phyloP scores from a whole-genome alignment of 1,140 invertebrate species.

The Catajapyx aquilonaris region DNA sequence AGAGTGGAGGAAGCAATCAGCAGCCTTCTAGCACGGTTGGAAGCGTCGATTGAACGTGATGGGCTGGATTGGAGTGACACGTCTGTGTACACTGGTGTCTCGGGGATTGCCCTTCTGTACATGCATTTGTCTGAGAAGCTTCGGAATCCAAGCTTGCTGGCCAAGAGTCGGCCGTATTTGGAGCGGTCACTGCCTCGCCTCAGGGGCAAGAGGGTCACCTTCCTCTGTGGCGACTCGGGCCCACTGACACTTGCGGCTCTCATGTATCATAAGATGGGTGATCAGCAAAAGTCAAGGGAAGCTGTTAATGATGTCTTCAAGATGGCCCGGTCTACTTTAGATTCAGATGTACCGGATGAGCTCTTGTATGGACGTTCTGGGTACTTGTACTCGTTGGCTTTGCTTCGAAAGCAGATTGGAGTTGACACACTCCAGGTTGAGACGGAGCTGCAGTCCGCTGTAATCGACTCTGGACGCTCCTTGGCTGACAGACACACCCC shows the following conservation, averaged over 20 bases:
- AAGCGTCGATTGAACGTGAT: too few species aligned
- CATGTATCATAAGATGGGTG: conserved; percentile 29
- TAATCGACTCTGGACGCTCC: conserved; percentile 41
- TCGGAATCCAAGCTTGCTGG: background rate
- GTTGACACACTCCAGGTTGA: conserved; percentile 5
- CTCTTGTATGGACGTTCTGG: conserved; percentile 64
- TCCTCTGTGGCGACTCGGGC: conserved; percentile 56
- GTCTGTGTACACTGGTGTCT: background rate
- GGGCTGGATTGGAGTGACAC: too few species aligned
- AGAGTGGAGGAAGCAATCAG: too few species aligned
- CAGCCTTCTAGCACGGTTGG: too few species aligned
- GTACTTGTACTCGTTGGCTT: conserved; percentile 56
- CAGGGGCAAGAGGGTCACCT: conserved; percentile 32
- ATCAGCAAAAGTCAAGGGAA: conserved; percentile 20
- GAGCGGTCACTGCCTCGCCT: conserved; percentile 22
- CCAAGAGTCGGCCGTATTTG: conserved; percentile 20
- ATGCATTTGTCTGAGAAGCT: background rate
- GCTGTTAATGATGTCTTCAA: conserved; percentile 16
- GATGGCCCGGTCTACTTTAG: conserved; percentile 26
- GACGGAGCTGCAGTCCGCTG: too few species aligned
- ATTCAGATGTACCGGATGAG: conserved; percentile 46
- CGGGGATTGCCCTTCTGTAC: background rate
- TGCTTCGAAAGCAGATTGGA: conserved; percentile 38
- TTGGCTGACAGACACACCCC: conserved; percentile 39
- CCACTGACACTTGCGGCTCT: conserved; percentile 45